phyloP scores from a whole-genome alignment of 2,113 vertebrate species.

The Oncorhynchus tshawytscha region DNA sequence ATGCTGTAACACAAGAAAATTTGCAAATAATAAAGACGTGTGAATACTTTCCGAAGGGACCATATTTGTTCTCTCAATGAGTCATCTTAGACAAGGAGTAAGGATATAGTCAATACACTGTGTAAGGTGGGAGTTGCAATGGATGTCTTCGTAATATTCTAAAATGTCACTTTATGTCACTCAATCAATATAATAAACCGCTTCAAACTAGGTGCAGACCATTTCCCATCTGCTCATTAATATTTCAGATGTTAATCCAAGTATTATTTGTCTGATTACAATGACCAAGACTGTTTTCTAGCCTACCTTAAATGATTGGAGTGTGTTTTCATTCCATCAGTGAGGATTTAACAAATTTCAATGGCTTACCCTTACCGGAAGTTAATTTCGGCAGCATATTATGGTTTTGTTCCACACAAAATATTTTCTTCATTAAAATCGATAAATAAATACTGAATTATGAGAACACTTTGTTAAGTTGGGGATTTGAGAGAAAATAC shows the following conservation, averaged over 20 bases:
- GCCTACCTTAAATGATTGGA: slow-evolving; percentile 15
- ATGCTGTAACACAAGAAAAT: no score
- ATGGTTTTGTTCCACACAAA: slow-evolving; percentile 36
- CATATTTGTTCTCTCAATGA: no score
- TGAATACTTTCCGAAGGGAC: no score
- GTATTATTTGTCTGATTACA: slow-evolving; percentile 10
- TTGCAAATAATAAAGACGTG: no score
- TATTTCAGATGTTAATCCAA: background rate
- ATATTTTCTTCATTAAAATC: slow-evolving; percentile 44
- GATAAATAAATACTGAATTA: slow-evolving; percentile 61
- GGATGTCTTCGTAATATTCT: background rate
- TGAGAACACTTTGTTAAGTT: slow-evolving; percentile 49
- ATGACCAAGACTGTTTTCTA: background rate
- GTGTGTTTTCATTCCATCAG: slow-evolving; percentile 21
- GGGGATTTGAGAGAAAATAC: slow-evolving; percentile 59
- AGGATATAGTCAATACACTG: no score
- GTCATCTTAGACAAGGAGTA: no score
- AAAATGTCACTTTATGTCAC: background rate
- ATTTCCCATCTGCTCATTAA: background rate
- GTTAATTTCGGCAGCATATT: slow-evolving; percentile 36
- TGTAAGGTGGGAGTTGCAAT: no score
- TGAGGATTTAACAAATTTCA: slow-evolving; percentile 34
- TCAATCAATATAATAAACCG: background rate
- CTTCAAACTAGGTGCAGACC: background rate
- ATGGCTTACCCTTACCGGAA: slow-evolving; percentile 34